These are phyloP conservation scores for Sebastes cheni DNA, from an alignment of 2,797 vertebrate species.

Conservation along the genomic window DNA sequence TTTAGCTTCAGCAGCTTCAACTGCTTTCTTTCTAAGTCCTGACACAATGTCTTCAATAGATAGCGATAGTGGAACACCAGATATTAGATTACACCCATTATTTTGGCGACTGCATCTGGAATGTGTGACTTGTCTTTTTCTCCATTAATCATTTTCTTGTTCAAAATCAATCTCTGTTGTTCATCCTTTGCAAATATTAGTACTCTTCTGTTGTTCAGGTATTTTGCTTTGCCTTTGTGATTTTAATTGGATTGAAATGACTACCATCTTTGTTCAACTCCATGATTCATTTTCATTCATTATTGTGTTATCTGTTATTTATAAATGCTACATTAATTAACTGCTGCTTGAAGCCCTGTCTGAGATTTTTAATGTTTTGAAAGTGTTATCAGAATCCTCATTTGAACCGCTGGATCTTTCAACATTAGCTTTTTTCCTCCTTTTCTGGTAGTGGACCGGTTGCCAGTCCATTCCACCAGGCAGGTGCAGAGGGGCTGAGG, in stretches of 20 bases:
- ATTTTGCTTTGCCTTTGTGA: background rate
- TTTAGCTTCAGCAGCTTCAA: background rate
- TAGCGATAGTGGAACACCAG: background rate
- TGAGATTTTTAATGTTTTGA: background rate
- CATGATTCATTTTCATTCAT: background rate
- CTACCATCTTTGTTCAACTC: background rate
- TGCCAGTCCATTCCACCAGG: background rate
- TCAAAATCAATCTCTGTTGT: background rate
- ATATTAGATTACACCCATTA: background rate
- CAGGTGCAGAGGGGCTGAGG: too few species aligned
- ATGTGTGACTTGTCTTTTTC: background rate
- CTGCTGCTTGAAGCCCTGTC: background rate
- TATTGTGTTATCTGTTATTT: background rate
- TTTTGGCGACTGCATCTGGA: background rate
- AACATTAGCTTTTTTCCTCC: background rate
- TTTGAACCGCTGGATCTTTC: background rate
- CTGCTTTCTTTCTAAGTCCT: too few species aligned
- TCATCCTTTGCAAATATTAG: background rate
- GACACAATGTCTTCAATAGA: too few species aligned
- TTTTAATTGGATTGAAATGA: background rate
- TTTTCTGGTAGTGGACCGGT: background rate
- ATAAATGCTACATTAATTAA: background rate
- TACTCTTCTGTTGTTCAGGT: background rate
- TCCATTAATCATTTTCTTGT: background rate
- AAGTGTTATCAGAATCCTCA: background rate